Conservation (phyloP, 1,140 invertebrate genomes). For the Frieseomelitta varia region DNA sequence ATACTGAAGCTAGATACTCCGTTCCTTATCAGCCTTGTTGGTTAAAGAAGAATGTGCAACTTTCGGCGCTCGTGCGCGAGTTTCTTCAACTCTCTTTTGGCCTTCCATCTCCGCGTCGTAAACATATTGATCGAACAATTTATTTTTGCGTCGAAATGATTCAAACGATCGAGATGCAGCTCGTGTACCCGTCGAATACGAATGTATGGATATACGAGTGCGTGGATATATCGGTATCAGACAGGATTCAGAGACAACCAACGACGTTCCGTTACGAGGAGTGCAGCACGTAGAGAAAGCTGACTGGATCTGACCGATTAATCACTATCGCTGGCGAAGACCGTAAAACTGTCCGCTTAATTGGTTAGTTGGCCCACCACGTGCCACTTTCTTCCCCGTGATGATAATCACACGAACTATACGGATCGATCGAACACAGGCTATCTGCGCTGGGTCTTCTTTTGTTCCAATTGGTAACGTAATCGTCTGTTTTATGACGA, state of each 20-base stretch:
- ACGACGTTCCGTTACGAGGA: conserved; percentile 6
- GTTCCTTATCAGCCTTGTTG: conserved; percentile 50
- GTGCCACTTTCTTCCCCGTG: background rate
- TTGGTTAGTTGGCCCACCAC: conserved; percentile 27
- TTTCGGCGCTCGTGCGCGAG: conserved; percentile 18
- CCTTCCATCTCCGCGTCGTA: background rate
- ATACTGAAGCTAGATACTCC: conserved; percentile 48
- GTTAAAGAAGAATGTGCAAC: conserved; percentile 67
- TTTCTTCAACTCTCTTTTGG: background rate
- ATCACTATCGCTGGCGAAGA: conserved; percentile 35
- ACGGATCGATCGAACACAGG: conserved; percentile 8
- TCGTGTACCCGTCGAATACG: background rate
- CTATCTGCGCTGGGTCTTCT: background rate
- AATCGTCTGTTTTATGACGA: background rate
- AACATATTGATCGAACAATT: background rate
- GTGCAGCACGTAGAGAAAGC: conserved; percentile 41
- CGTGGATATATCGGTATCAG: conserved; percentile 27
- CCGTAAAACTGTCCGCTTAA: conserved; percentile 34
- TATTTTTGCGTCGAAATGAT: background rate
- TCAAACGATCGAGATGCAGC: background rate
- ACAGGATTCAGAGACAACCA: background rate
- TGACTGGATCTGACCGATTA: conserved; percentile 21
- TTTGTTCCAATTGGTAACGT: background rate
- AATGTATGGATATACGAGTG: background rate
- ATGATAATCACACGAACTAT: conserved; percentile 4